Evolutionary conservation across 2,113 vertebrate genomes (phyloP).

Genomic region (Orycteropus afer): DNA sequence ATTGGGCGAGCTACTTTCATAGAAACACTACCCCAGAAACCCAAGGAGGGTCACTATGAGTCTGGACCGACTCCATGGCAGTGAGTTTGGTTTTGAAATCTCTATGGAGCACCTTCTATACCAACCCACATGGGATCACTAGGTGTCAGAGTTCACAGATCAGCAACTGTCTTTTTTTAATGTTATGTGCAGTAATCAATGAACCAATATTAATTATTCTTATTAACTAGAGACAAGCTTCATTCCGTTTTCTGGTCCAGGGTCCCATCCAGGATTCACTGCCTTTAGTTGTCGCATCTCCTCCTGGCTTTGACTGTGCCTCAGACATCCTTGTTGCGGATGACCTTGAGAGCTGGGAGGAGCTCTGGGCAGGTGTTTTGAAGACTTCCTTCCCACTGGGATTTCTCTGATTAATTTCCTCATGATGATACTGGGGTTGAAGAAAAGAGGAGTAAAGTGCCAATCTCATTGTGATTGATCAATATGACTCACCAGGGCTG

Average conservation of each 20-base stretch:
- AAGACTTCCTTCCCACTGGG: neutral
- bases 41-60: too few species aligned
- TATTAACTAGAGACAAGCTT: neutral
- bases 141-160: too few species aligned
- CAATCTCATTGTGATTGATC: rapidly evolving
- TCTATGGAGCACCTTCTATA: too few species aligned
- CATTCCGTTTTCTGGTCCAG: neutral
- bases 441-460: too few species aligned
- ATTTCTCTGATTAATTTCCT: neutral
- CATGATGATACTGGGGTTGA: neutral
- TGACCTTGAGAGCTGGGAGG: neutral
- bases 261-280: rapidly evolving
- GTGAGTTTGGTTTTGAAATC: too few species aligned
- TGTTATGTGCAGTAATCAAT: neutral
- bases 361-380: too few species aligned
- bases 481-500: rapidly evolving
- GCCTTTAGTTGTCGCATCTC: neutral
- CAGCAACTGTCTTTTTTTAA: too few species aligned
- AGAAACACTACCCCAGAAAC: too few species aligned
- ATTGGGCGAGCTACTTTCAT: too few species aligned
- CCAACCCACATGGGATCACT: too few species aligned
- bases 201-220: too few species aligned
- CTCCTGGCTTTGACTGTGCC: rapidly evolving
- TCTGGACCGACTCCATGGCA: too few species aligned
- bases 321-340: neutral